A percentile compares a stretch with the other conserved stretches of the same genome.
phyloP scores from a whole-genome alignment of 1,140 invertebrate species.

The Dreissena polymorpha region DNA sequence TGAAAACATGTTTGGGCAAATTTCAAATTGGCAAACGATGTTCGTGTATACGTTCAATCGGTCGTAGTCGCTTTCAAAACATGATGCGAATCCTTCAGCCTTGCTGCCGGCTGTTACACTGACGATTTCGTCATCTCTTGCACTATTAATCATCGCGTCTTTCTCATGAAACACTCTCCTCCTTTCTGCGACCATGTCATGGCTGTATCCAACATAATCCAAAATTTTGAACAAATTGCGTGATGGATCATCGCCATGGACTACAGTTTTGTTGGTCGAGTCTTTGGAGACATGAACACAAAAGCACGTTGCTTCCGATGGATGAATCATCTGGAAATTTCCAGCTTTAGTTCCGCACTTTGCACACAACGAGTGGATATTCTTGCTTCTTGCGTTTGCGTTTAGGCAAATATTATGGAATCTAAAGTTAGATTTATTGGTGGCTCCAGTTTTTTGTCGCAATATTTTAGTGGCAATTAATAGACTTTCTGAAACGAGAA shows the following conservation, averaged over 20 bases:
- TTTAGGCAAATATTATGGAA: not conserved
- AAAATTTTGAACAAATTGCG: conserved; percentile 5
- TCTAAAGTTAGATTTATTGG: too few species aligned
- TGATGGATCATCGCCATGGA: not conserved
- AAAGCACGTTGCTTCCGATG: too few species aligned
- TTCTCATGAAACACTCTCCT: not conserved
- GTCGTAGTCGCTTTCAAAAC: conserved; percentile 25
- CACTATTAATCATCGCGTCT: not conserved
- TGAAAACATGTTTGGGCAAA: not conserved
- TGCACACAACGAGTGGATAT: not conserved
- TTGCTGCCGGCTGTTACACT: conserved; percentile 23
- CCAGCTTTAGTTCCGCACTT: not conserved
- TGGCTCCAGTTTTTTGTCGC: too few species aligned
- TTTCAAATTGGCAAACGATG: not conserved
- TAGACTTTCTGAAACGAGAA: too few species aligned
- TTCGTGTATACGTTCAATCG: not conserved
- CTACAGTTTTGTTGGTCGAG: not conserved
- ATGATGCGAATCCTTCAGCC: conserved; percentile 21
- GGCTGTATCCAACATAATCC: conserved; percentile 23
- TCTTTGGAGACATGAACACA: too few species aligned
- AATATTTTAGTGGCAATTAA: too few species aligned
- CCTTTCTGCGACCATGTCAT: not conserved
- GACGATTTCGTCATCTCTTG: not conserved
- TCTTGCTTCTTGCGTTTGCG: not conserved
- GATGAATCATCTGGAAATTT: not conserved